These are phyloP conservation scores for Xiphophorus hellerii DNA, from an alignment of 2,113 vertebrate species.

Conservation along the genomic window DNA sequence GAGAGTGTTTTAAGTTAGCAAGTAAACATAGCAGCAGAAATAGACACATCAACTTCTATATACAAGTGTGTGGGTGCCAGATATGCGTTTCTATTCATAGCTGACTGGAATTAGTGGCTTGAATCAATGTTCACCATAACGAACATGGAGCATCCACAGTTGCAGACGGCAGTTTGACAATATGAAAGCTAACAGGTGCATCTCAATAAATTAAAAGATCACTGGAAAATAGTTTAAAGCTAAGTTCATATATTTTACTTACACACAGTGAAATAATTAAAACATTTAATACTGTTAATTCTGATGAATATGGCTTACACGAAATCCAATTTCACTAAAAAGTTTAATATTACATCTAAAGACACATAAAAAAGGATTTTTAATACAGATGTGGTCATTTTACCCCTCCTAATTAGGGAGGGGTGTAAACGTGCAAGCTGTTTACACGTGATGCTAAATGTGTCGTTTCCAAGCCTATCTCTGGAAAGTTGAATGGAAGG, in stretches of 20 bases:
- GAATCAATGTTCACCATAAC: constrained; percentile 69
- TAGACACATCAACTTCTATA: constrained; percentile 75
- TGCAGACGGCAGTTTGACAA: constrained; percentile 21
- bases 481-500: not conserved
- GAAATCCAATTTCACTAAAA: not conserved
- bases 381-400: not conserved
- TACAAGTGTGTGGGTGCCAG: constrained; percentile 70
- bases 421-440: no score
- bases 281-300: not conserved
- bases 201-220: not conserved
- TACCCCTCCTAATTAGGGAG: not conserved
- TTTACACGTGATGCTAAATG: not conserved
- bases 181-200: not conserved
- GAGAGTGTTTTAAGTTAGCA: constrained; percentile 68
- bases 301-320: not conserved
- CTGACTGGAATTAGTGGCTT: constrained; percentile 72
- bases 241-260: not conserved
- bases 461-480: not conserved
- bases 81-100: constrained; percentile 78
- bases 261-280: not conserved
- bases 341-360: not conserved
- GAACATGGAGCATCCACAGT: constrained; percentile 58
- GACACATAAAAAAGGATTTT: not conserved
- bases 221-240: not conserved
- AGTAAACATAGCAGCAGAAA: constrained; percentile 74